phyloP scores from a whole-genome alignment of 1,140 invertebrate genomes.

The Cotesia vestalis region DNA sequence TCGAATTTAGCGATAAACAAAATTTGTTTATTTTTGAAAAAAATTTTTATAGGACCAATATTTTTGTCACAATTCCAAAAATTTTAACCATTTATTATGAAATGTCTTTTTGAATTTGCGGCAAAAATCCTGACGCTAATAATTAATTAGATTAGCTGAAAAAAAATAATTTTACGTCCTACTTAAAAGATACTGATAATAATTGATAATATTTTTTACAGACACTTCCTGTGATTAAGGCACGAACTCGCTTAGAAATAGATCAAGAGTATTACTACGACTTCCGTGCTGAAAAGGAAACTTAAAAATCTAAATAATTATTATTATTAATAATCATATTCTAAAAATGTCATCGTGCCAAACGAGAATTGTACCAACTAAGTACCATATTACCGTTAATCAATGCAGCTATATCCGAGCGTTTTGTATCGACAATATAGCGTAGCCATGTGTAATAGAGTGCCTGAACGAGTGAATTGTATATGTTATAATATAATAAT shows the following conservation, averaged over 20 bases:
- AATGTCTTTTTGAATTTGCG: too few species aligned
- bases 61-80: too few species aligned
- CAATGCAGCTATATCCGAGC: conserved; percentile 39
- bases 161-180: too few species aligned
- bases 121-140: too few species aligned
- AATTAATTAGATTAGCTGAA: neutral
- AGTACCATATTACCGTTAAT: conserved; percentile 42
- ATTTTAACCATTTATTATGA: too few species aligned
- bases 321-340: neutral
- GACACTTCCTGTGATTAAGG: conserved; percentile 61
- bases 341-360: conserved; percentile 46
- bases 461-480: conserved; percentile 60
- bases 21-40: too few species aligned
- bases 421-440: conserved; percentile 51
- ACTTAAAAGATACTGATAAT: conserved; percentile 5
- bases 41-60: too few species aligned
- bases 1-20: too few species aligned
- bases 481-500: conserved; percentile 38
- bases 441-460: conserved; percentile 59
- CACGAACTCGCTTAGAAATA: conserved; percentile 60
- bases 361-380: conserved; percentile 51
- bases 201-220: conserved; percentile 37
- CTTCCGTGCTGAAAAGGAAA: conserved; percentile 63
- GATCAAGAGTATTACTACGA: conserved; percentile 66
- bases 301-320: conserved; percentile 48